Evolutionary conservation across 2,113 vertebrate genomes (phyloP), one percentile per base, ranked within the genome.

Genomic region (Corvus moneduloides): DNA sequence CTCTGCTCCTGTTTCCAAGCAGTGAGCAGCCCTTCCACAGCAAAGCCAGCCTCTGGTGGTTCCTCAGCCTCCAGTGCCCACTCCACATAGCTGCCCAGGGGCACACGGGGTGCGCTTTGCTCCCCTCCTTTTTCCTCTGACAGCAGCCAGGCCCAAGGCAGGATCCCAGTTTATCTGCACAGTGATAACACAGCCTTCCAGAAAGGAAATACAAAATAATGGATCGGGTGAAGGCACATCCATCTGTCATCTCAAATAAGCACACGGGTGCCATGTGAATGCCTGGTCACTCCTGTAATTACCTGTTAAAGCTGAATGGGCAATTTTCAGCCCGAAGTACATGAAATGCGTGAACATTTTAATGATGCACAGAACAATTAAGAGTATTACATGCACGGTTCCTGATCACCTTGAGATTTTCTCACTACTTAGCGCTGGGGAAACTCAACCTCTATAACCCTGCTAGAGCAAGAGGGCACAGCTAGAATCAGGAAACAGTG

Each of bases 261-360:
- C 43, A 78, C 4, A n/a, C 0, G 0, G 82, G 73, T 63, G 88
- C 90, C 77, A 69, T 32, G 39, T 54, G 77, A 87, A 81, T 77
- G 88, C 58, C 96, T 73, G 92, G 89, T 91, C 93, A 90, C 84
- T 89, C 84, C 76, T 81, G 82, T 76, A 95, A 95, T 97, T 94
- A 84, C 52, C 61, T 84, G 85, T 46, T 97, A 93, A 95, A 97
- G 95, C 48, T 92, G 89, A 95, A 96, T 93, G 88, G 78, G 83
- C 87, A 84, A 90, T 95, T 93, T 72, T 37, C 41, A 95, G 85
- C 62, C 44, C 8, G 15, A 94, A 94, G 67, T 78, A 54, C 52
- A 94, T 58, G 74, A 81, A 89, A 94, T 67, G 74, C 37, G 35
- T 48, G 72, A 83, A 69, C 37, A 35, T 93, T 92, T 81, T 84